Base-by-base conservation (phyloP, 2,888 invertebrate genomes). In the Lissocephala sabroskyi region DNA sequence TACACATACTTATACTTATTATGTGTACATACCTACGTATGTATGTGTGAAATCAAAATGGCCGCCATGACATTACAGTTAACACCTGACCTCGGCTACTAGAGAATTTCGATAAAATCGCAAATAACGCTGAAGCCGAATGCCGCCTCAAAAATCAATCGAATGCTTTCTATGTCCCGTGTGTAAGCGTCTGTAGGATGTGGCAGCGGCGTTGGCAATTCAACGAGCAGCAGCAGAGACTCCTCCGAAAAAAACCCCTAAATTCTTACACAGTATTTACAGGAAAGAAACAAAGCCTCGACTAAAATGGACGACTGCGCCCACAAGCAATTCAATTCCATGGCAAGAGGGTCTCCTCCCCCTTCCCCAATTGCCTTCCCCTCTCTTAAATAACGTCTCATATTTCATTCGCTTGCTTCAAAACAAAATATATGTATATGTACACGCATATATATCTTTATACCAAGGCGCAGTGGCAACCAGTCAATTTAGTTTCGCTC, bases 301-400 rank as follows among this genome's bases (percentile, higher is more conserved):
- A n/a, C n/a, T n/a, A n/a, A n/a, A n/a, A n/a, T n/a, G n/a, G n/a
- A n/a, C n/a, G n/a, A n/a, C n/a, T n/a, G n/a, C n/a, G n/a, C n/a
- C n/a, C n/a, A n/a, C n/a, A n/a, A n/a, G n/a, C n/a, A n/a, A n/a
- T n/a, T n/a, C n/a, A n/a, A n/a, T n/a, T n/a, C n/a, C 13, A 9
- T 16, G 3, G 48, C 50, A 43, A 46, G 33, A 33, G 45, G 16
- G 41, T 37, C 18, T 18, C 10, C 3, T 49, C 62, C 62, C 43
- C 41, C 48, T 57, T n/a, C n/a, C n/a, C n/a, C n/a, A n/a, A n/a
- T n/a, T 60, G 19, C 48, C 54, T 58, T 59, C 55, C 54, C 44
- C 59, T 58, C n/a, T n/a, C 50, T 62, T 55, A 46, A 41, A 51
- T 55, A 33, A 51, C 51, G 41, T 56, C 59, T 26, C 49, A 58